phyloP scores from a whole-genome alignment of 2,888 invertebrate species.

The Rhogogaster chlorosoma region DNA sequence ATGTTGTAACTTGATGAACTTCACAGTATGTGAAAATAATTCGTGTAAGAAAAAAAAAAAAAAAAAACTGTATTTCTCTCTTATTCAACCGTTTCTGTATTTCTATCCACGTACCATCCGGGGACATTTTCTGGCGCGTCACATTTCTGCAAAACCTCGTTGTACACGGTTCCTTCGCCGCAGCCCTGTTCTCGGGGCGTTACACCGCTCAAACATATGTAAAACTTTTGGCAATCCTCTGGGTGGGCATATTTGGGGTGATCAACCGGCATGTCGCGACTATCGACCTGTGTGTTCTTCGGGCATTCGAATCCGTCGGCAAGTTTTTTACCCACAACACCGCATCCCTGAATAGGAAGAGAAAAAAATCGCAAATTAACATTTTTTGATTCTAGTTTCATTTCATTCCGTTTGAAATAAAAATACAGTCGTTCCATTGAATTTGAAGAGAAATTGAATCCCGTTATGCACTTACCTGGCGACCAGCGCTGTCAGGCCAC shows the following conservation, averaged over 20 bases:
- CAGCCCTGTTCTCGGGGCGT: conserved; percentile 95
- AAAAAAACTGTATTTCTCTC: background rate
- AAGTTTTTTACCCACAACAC: conserved; percentile 79
- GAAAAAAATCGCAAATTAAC: background rate
- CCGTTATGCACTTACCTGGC: conserved; percentile 80
- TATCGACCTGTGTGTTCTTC: conserved; percentile 83
- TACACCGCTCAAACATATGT: conserved; percentile 91
- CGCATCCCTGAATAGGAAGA: conserved; percentile 68
- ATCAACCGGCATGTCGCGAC: conserved; percentile 86
- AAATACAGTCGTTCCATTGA: conserved; percentile 58
- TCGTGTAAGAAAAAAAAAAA: conserved; percentile 38
- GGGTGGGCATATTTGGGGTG: conserved; percentile 94
- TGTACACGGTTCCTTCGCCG: conserved; percentile 93
- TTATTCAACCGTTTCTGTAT: conserved; percentile 5
- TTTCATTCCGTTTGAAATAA: too few species aligned
- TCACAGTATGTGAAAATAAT: background rate
- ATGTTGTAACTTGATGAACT: background rate
- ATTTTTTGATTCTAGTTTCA: too few species aligned
- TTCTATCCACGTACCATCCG: conserved; percentile 85
- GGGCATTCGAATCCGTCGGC: conserved; percentile 94
- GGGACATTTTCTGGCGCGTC: conserved; percentile 94
- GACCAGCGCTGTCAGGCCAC: conserved; percentile 91
- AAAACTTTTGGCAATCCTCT: conserved; percentile 94
- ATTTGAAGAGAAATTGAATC: conserved; percentile 9
- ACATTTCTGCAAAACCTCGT: conserved; percentile 90